These are phyloP conservation scores for Aporophyla lueneburgensis DNA, from an alignment of 2,888 invertebrate species.

Conservation along the genomic window DNA sequence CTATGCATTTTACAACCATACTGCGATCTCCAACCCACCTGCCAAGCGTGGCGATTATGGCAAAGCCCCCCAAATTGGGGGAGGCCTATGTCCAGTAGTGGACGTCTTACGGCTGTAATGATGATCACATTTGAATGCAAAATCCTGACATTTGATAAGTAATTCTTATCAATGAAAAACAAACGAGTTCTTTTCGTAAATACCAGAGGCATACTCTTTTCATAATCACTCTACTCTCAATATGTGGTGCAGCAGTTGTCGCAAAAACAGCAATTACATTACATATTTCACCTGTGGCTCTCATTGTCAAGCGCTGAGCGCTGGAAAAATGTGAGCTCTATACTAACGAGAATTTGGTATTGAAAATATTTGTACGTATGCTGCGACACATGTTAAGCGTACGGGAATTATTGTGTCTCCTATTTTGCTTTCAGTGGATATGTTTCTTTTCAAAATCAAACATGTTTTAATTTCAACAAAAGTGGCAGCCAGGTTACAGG, in stretches of 20 bases:
- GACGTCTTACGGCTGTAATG: too few species aligned
- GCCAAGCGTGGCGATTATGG: too few species aligned
- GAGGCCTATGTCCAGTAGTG: too few species aligned
- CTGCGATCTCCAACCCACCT: too few species aligned
- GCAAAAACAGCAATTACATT: conserved; percentile 31
- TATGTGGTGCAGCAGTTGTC: background rate
- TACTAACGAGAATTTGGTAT: conserved; percentile 23
- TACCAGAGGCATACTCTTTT: background rate
- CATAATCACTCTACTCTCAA: background rate
- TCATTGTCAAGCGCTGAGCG: conserved; percentile 11
- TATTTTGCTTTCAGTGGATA: background rate
- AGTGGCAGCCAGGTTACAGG: background rate
- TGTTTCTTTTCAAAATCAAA: background rate
- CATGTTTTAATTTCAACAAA: background rate
- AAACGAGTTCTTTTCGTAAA: background rate
- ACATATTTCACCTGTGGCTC: conserved; percentile 25
- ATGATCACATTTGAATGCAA: background rate
- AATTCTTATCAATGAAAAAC: background rate
- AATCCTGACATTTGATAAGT: background rate
- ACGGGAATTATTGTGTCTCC: background rate
- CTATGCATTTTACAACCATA: too few species aligned
- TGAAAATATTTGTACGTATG: background rate
- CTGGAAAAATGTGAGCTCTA: background rate
- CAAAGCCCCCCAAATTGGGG: too few species aligned
- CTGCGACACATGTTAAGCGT: background rate